Base-by-base conservation (phyloP, 2,888 invertebrate species). In the Leuctra nigra region DNA sequence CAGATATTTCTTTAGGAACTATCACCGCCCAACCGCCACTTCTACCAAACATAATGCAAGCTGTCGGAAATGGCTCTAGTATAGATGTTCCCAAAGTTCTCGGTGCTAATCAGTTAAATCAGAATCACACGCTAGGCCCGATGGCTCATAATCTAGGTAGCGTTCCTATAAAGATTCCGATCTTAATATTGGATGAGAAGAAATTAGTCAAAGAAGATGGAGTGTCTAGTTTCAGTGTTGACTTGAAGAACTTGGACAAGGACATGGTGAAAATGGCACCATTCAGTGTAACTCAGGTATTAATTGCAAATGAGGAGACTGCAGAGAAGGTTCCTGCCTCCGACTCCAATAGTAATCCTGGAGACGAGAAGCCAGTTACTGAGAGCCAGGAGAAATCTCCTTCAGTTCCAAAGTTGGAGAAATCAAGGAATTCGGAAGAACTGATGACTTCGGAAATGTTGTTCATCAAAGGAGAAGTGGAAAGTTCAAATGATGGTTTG, bases 391-490 rank as follows among this genome's bases (percentile, higher is more conserved):
- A 44, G 2, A 44, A 44, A 44, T 20, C 20, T 20, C 20, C n/a
- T 4, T 6, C 4, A 29, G 29, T 29, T 29, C 29, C 29, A 11
- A 6, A 6, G 29, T 6, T 29, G 29, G 29, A 29, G 29, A 29
- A 29, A 29, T 11, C 29, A 29, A 11, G 6, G 29, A 44, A 44
- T 4, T n/a, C 44, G 13, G 33, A 50, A 20, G 50, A 35, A 6
- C 20, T 22, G 6, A 20, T 20, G 18, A n/a, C 41, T 20, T 18
- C 41, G 9, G 41, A 41, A 16, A 16, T 50, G 20, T 9, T 33
- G 9, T 50, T 63, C 22, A 57, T 62, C 2, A 57, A 58, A 48
- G 62, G 59, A 25, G 60, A 60, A 46, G 46, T 44, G n/a, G 57
- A 59, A 38, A 56, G 53, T 16, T 56, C 56, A 24, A 59, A 54